Evolutionary conservation across 2,888 invertebrate genomes (phyloP).

Genomic region (Archaeoteleia sp.): DNA sequence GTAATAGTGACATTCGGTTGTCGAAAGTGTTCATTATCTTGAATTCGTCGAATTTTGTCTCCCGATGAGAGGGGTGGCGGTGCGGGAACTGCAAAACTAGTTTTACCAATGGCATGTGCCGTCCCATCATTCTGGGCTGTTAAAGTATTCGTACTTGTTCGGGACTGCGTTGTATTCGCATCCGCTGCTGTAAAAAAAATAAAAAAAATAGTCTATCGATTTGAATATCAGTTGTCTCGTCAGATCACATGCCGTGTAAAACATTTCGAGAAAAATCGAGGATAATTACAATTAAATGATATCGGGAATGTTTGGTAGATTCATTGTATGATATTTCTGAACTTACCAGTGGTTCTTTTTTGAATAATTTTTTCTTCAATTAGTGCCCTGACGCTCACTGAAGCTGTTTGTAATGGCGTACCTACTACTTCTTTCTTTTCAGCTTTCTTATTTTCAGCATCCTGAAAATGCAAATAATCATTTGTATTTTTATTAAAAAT

Average conservation of each 20-base stretch:
- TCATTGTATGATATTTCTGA: too few species aligned
- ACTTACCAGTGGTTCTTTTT: constrained; percentile 81
- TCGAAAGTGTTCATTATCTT: constrained; percentile 78
- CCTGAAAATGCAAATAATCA: constrained; percentile 75
- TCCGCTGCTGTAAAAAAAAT: constrained; percentile 66
- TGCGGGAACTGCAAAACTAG: constrained; percentile 78
- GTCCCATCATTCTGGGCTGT: constrained; percentile 60
- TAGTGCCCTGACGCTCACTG: constrained; percentile 90
- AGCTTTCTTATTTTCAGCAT: constrained; percentile 89
- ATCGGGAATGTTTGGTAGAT: too few species aligned
- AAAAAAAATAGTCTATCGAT: background rate
- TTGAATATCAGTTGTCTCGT: background rate
- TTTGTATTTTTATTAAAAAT: background rate
- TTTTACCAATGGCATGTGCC: constrained; percentile 69
- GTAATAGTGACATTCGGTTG: constrained; percentile 72
- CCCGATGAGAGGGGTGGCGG: constrained; percentile 75
- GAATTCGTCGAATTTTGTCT: constrained; percentile 78
- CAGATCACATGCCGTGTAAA: too few species aligned
- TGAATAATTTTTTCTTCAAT: constrained; percentile 96
- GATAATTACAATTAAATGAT: too few species aligned
- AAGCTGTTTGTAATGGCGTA: constrained; percentile 93
- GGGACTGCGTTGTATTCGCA: constrained; percentile 65
- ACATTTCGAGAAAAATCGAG: too few species aligned
- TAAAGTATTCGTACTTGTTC: constrained; percentile 67
- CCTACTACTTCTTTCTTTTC: constrained; percentile 89